Conservation (phyloP, 2,888 invertebrate genomes). For the Galeopsomyia nigrocyanea region DNA sequence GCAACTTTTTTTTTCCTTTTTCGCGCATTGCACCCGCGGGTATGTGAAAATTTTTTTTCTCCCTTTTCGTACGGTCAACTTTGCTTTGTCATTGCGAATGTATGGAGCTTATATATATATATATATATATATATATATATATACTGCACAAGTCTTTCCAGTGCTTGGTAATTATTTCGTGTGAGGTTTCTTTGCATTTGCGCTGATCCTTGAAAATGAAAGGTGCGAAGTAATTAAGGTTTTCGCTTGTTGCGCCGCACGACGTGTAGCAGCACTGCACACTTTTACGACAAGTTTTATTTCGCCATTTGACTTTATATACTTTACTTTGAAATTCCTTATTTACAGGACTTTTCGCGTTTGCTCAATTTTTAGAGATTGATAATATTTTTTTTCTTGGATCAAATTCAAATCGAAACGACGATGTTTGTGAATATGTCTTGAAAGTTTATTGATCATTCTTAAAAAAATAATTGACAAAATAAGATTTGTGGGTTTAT, state of each 20-base stretch:
- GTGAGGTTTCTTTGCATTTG: not conserved
- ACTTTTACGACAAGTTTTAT: constrained; percentile 35
- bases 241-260: constrained; percentile 11
- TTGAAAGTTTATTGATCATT: constrained; percentile 41
- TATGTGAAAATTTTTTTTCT: not conserved
- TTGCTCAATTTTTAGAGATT: too few relatives aligned
- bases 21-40: constrained; percentile 16
- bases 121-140: too few relatives aligned
- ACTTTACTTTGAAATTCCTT: too few relatives aligned
- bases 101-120: too few relatives aligned
- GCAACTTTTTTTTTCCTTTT: constrained; percentile 9
- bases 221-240: constrained; percentile 41
- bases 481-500: constrained; percentile 45
- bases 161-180: too few relatives aligned
- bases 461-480: constrained; percentile 48
- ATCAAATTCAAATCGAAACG: too few relatives aligned
- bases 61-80: too few relatives aligned
- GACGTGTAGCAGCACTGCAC: not conserved
- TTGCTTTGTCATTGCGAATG: too few relatives aligned
- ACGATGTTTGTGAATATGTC: not conserved
- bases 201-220: constrained; percentile 31
- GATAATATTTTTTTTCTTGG: too few relatives aligned
- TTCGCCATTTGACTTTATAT: too few relatives aligned
- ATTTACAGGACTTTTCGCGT: not conserved
- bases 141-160: too few relatives aligned